A percentile compares a stretch with the other conserved stretches of the same genome.
Evolutionary conservation across 2,888 invertebrate genomes (phyloP).

Genomic region (Colostygia pectinataria): DNA sequence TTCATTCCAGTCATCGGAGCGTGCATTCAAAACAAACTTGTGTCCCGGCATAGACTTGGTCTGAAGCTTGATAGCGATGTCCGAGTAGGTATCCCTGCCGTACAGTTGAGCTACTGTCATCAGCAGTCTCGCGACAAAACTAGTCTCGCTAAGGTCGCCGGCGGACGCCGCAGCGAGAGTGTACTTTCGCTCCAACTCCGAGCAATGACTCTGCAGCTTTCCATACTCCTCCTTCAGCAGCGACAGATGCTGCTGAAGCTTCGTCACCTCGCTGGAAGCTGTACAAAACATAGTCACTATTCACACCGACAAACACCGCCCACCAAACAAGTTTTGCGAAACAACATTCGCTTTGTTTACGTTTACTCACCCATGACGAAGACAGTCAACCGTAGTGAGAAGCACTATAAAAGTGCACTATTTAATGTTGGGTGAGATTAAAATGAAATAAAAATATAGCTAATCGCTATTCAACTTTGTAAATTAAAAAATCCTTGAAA

Average conservation of each 20-base stretch:
- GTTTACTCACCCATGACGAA: constrained; percentile 72
- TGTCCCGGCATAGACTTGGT: constrained; percentile 91
- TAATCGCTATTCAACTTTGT: constrained; percentile 40
- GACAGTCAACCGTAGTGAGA: constrained; percentile 40
- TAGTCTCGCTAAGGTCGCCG: constrained; percentile 86
- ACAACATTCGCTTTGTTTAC: constrained; percentile 38
- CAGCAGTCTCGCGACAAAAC: constrained; percentile 92
- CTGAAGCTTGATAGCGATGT: constrained; percentile 89
- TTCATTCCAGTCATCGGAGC: constrained; percentile 94
- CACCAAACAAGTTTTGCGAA: constrained; percentile 54
- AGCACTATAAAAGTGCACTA: constrained; percentile 45
- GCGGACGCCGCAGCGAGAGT: constrained; percentile 88
- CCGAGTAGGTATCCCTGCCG: constrained; percentile 91
- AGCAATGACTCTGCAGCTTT: constrained; percentile 91
- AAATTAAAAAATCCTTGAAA: constrained; percentile 51
- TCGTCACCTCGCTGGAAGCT: constrained; percentile 84
- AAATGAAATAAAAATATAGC: constrained; percentile 44
- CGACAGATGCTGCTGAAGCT: constrained; percentile 92
- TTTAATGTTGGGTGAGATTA: constrained; percentile 41
- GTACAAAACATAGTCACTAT: constrained; percentile 58
- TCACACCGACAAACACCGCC: constrained; percentile 61
- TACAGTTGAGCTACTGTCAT: constrained; percentile 92
- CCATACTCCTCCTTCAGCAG: constrained; percentile 95
- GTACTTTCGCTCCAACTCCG: constrained; percentile 93
- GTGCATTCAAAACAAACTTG: constrained; percentile 93